Evolutionary conservation across 2,113 vertebrate genomes (phyloP), one percentile per base, ranked within the genome.

Genomic region (Halcyon senegalensis): DNA sequence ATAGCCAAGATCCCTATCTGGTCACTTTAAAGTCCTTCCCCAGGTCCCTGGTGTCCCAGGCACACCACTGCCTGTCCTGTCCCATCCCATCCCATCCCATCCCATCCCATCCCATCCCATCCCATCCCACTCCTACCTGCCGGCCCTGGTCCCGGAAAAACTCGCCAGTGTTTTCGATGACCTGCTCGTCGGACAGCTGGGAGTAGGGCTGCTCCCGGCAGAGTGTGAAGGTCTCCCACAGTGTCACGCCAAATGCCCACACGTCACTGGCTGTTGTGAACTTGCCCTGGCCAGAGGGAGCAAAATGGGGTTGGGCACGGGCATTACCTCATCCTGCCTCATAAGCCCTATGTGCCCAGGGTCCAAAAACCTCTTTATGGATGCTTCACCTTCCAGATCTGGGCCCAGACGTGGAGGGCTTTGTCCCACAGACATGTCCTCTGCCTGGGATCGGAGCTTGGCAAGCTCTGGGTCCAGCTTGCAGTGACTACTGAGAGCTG

Each of bases 151-250:
- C 99, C 85, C 99, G 97, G 97, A 99, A 99, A 94, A 99, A 99
- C 97, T 99, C 99, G 13, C 99, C 99, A 0, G 99, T 99, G 97
- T 99, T 99, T 91, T 99, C 99, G 3, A 99, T 99, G 94, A 99
- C 99, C 97, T 99, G 99, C 85, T 99, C 99, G 0, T 99, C 99
- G 0, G 99, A 99, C 60, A 99, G 97, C 87, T 99, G 98, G 28
- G 98, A 99, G 92, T 99, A 99, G 0, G 99, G 99, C 96, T 99
- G 99, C 96, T 99, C 98, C 87, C 98, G 98, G 95, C 99, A 99
- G 68, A 99, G 98, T 3, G 98, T 99, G 96, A 99, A 98, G 30
- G 98, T 99, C 97, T 99, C 99, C 99, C 99, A 99, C 72, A 99
- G 97, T 0, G 99, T 99, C 95, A 99, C 99, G 1, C 99, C 99